Conservation (phyloP, 2,797 vertebrate genomes). For the Eulemur mongoz region DNA sequence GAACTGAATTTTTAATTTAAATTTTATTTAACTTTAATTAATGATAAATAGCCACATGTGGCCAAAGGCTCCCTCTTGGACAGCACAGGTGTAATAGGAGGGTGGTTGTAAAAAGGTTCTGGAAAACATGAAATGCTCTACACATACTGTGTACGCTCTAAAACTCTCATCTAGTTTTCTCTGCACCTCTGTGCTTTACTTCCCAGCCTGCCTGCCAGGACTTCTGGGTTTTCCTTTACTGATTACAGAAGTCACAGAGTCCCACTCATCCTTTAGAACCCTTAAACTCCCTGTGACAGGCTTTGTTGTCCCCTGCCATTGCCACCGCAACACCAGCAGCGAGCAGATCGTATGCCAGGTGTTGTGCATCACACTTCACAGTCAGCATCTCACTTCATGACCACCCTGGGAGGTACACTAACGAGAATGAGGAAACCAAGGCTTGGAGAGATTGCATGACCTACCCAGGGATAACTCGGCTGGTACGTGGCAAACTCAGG, state of each 20-base stretch:
- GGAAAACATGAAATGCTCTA: background rate
- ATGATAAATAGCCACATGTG: background rate
- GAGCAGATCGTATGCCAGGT: background rate
- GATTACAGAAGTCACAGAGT: background rate
- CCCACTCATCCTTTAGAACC: background rate
- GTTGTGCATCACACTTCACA: background rate
- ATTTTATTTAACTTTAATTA: constrained; percentile 5
- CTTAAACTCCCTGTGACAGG: background rate
- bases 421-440: background rate
- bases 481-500: background rate
- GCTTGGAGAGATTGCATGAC: background rate
- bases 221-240: background rate
- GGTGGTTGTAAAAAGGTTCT: background rate
- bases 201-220: background rate
- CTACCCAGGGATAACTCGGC: background rate
- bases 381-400: background rate
- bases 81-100: background rate
- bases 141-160: background rate
- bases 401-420: background rate
- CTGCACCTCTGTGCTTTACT: background rate
- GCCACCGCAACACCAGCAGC: background rate
- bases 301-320: background rate
- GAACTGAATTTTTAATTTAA: background rate
- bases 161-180: background rate
- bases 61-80: background rate